phyloP scores from a whole-genome alignment of 1,140 invertebrate genomes.

The Drosophila orosa region DNA sequence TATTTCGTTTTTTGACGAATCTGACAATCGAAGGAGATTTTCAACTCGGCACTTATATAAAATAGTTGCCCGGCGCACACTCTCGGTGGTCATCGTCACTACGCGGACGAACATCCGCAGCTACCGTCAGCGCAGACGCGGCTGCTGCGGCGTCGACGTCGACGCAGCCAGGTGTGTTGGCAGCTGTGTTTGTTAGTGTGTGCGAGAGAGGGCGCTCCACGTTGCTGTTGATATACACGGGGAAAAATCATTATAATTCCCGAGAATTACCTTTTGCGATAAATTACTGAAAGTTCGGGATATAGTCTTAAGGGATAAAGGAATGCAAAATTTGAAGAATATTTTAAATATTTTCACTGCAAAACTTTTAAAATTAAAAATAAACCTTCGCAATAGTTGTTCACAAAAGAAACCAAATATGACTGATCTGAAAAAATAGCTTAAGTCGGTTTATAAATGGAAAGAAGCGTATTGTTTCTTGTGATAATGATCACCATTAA shows the following conservation, averaged over 20 bases:
- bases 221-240: not conserved
- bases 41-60: not conserved
- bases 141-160: slow-evolving; percentile 28
- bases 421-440: not conserved
- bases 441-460: not conserved
- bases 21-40: not conserved
- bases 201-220: slow-evolving; percentile 12
- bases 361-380: not conserved
- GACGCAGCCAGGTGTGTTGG: slow-evolving; percentile 41
- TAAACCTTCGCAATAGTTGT: not conserved
- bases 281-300: not conserved
- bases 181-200: slow-evolving; percentile 7
- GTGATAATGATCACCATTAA: not conserved
- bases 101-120: not conserved
- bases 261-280: not conserved
- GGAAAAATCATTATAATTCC: not conserved
- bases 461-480: not conserved
- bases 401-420: not conserved
- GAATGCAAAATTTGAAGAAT: not conserved
- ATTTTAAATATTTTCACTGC: not conserved
- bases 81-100: not conserved
- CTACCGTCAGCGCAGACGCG: slow-evolving; percentile 24
- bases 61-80: not conserved
- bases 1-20: not conserved
- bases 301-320: no score